Percentiles rank a stretch among this genome's conserved stretches.
Evolutionary conservation across 2,113 vertebrate species (phyloP).

Genomic region (Donacobius atricapilla): DNA sequence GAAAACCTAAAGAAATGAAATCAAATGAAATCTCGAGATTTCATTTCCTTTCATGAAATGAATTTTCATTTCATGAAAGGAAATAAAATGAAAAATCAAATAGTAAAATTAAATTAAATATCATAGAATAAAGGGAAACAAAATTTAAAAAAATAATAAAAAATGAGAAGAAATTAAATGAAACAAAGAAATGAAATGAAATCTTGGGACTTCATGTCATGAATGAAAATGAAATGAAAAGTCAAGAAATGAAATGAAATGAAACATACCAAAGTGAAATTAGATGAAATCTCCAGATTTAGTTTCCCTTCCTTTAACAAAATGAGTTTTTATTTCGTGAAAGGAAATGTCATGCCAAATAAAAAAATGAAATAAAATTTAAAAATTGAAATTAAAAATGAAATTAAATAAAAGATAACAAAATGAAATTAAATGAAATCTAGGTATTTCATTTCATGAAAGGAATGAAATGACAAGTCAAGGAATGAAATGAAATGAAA

Average conservation of each 20-base stretch:
- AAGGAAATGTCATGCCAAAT: not conserved
- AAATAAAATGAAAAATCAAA: not conserved
- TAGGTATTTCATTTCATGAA: not conserved
- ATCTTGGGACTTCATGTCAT: not conserved
- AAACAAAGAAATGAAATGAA: not conserved
- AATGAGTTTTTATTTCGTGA: not conserved
- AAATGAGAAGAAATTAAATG: not conserved
- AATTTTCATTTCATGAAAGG: not conserved
- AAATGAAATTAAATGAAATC: not conserved
- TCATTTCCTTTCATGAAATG: not conserved
- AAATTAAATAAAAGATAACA: not conserved
- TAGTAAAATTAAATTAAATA: not conserved
- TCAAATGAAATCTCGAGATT: not conserved
- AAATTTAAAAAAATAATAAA: not conserved
- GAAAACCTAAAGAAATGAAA: not conserved
- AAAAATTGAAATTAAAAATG: not conserved
- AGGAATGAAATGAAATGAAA: not conserved
- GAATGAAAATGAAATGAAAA: not conserved
- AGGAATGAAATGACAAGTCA: not conserved
- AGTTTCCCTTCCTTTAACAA: not conserved
- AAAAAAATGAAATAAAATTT: not conserved
- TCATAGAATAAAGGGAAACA: not conserved
- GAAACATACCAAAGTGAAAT: not conserved
- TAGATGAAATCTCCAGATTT: not conserved
- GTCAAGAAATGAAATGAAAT: not conserved